Percentiles rank a stretch among this genome's conserved stretches.
phyloP scores from a whole-genome alignment of 2,797 vertebrate species.

The Onychomys leucogaster region DNA sequence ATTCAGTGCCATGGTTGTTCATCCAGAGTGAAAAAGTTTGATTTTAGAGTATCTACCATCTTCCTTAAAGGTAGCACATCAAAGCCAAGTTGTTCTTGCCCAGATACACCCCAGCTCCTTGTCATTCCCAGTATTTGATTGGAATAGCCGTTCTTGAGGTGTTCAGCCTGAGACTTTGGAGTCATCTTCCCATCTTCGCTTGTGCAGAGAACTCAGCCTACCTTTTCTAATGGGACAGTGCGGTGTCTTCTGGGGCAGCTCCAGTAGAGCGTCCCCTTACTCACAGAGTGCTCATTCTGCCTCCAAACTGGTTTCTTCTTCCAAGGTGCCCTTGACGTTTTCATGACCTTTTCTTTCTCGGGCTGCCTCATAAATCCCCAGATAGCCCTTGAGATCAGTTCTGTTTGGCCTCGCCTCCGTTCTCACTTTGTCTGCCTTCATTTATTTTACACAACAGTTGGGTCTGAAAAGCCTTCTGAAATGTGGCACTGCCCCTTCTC shows the following conservation, averaged over 20 bases:
- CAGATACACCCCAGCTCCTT: too few species aligned
- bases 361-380: not conserved
- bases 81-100: too few species aligned
- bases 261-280: not conserved
- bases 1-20: not conserved
- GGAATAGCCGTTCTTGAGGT: not conserved
- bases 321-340: not conserved
- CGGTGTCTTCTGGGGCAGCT: not conserved
- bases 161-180: not conserved
- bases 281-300: not conserved
- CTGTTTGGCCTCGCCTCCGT: not conserved
- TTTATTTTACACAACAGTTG: not conserved
- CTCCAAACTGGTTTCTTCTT: not conserved
- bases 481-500: too few species aligned
- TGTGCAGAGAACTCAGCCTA: not conserved
- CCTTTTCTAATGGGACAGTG: not conserved
- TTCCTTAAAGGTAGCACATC: too few species aligned
- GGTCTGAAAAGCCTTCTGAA: too few species aligned
- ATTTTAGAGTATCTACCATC: not conserved
- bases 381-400: not conserved
- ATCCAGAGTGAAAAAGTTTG: not conserved
- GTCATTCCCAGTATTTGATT: not conserved
- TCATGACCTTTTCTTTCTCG: conserved; percentile 16
- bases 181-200: not conserved
- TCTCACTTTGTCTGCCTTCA: not conserved